phyloP scores from a whole-genome alignment of 1,140 invertebrate species.

The Tribolium castaneum region DNA sequence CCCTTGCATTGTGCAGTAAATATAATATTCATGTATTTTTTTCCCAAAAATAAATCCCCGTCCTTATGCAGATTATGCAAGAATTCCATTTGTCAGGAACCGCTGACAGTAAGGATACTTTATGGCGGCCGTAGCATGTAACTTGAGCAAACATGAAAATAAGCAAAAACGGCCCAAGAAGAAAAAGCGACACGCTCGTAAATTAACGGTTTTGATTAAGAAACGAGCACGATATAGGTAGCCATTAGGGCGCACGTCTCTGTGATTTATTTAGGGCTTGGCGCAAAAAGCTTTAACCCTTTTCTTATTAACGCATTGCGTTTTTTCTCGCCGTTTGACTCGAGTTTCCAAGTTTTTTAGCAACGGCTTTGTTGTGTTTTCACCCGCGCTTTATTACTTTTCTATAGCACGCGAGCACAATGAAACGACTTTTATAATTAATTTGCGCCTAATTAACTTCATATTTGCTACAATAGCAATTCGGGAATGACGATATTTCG shows the following conservation, averaged over 20 bases:
- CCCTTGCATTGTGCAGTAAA: slow-evolving; percentile 22
- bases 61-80: slow-evolving; percentile 36
- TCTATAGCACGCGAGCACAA: slow-evolving; percentile 26
- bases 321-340: slow-evolving; percentile 16
- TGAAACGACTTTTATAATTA: slow-evolving; percentile 33
- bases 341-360: slow-evolving; percentile 20
- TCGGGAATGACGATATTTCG: neutral
- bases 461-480: slow-evolving; percentile 20
- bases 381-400: slow-evolving; percentile 26
- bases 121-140: slow-evolving; percentile 44
- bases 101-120: slow-evolving; percentile 48
- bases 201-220: slow-evolving; percentile 44
- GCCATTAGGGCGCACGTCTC: slow-evolving; percentile 12
- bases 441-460: slow-evolving; percentile 28
- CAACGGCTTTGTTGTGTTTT: slow-evolving; percentile 21
- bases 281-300: slow-evolving; percentile 16
- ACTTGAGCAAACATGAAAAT: slow-evolving; percentile 43
- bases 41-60: slow-evolving; percentile 22
- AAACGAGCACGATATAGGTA: slow-evolving; percentile 36
- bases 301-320: slow-evolving; percentile 31
- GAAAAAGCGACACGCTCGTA: slow-evolving; percentile 35
- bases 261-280: slow-evolving; percentile 14
- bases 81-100: slow-evolving; percentile 45
- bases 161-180: slow-evolving; percentile 42
- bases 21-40: slow-evolving; percentile 27